These are phyloP conservation scores for Heteropelma amictum DNA, from an alignment of 2,888 invertebrate genomes.

Conservation along the genomic window DNA sequence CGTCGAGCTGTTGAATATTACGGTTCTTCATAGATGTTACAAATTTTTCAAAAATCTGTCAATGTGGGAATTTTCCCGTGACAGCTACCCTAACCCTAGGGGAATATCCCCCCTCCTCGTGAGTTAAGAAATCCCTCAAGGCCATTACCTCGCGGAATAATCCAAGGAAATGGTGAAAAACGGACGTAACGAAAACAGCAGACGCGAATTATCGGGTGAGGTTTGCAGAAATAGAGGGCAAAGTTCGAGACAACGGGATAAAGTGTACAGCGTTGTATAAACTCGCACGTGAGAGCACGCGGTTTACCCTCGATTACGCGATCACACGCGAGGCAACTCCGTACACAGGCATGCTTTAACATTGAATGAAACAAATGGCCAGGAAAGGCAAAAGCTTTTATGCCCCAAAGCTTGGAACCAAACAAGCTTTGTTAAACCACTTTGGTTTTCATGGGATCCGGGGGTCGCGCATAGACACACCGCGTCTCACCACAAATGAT, in stretches of 20 bases:
- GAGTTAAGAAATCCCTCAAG: background rate
- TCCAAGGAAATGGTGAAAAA: background rate
- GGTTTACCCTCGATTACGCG: constrained; percentile 29
- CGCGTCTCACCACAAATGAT: constrained; percentile 34
- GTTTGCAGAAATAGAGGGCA: background rate
- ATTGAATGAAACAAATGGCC: constrained; percentile 21
- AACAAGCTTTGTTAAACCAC: constrained; percentile 44
- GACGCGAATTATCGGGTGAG: constrained; percentile 1
- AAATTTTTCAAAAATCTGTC: too few relatives aligned
- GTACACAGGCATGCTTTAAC: background rate
- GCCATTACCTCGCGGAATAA: background rate
- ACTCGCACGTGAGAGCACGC: constrained; percentile 11
- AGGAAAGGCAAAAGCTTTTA: constrained; percentile 24
- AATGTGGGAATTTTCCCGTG: too few relatives aligned
- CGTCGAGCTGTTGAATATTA: too few relatives aligned
- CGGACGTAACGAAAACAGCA: background rate
- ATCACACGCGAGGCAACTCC: background rate
- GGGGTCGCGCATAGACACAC: constrained; percentile 9
- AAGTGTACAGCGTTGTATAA: constrained; percentile 15
- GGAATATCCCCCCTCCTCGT: too few relatives aligned
- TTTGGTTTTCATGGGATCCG: background rate
- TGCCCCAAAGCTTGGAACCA: constrained; percentile 35
- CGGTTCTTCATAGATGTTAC: too few relatives aligned
- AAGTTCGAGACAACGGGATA: constrained; percentile 1
- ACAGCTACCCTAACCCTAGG: too few relatives aligned